Evolutionary conservation across 2,113 vertebrate species (phyloP).

Genomic region (Catharus minimus): DNA sequence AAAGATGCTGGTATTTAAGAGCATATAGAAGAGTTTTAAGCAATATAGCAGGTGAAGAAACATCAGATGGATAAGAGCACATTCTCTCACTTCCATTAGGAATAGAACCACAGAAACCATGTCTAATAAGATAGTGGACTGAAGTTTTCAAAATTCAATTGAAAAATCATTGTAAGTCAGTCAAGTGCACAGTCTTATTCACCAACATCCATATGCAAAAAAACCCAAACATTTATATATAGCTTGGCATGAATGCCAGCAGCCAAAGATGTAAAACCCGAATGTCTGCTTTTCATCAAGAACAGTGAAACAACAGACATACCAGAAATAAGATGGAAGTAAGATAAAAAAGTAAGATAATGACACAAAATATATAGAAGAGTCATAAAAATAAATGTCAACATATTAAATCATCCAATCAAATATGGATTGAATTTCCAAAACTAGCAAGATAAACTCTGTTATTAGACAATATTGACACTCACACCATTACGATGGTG

Average conservation of each 20-base stretch:
- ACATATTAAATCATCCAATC: not conserved
- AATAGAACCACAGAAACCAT: not conserved
- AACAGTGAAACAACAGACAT: not conserved
- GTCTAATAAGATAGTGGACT: not conserved
- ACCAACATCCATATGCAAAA: not conserved
- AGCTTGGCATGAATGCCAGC: not conserved
- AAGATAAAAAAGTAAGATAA: not conserved
- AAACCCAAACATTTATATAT: not conserved
- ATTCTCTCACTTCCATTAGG: not conserved
- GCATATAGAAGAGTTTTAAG: not conserved
- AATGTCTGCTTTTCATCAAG: not conserved
- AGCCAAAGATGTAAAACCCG: not conserved
- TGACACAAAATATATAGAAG: not conserved
- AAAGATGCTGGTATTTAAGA: not conserved
- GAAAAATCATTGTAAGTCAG: not conserved
- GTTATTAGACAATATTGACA: not conserved
- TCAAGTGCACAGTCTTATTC: not conserved
- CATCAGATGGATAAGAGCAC: not conserved
- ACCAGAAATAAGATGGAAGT: not conserved
- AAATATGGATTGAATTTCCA: not conserved
- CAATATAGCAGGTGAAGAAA: not conserved
- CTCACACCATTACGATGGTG: not conserved
- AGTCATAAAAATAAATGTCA: not conserved
- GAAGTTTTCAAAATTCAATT: not conserved
- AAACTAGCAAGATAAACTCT: not conserved